phyloP scores from a whole-genome alignment of 1,140 invertebrate species.

The Atopsyche davidsoni region DNA sequence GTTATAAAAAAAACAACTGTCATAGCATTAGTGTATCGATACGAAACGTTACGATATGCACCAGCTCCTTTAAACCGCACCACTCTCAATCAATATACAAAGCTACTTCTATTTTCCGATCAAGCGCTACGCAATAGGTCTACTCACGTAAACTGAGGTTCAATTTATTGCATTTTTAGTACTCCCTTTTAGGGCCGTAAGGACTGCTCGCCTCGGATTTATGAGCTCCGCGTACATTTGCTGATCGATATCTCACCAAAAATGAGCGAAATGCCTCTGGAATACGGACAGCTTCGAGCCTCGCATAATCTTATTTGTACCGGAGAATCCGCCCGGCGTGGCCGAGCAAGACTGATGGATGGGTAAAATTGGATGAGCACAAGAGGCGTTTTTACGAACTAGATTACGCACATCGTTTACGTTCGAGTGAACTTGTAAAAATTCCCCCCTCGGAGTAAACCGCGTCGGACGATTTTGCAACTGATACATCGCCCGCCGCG shows the following conservation, averaged over 20 bases:
- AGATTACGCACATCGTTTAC: conserved; percentile 29
- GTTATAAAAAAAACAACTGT: background rate
- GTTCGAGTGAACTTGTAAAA: too few species aligned
- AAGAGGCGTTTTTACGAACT: conserved; percentile 28
- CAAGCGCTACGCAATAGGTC: too few species aligned
- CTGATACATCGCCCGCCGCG: too few species aligned
- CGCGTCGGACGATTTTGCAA: too few species aligned
- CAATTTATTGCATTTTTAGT: conserved; percentile 28
- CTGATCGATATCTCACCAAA: conserved; percentile 26
- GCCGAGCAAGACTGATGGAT: conserved; percentile 22
- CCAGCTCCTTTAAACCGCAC: too few species aligned
- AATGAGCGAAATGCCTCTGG: conserved; percentile 16
- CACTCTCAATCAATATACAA: too few species aligned
- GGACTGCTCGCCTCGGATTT: conserved; percentile 22
- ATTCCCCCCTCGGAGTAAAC: too few species aligned
- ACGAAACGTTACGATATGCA: too few species aligned
- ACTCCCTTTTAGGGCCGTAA: conserved; percentile 21
- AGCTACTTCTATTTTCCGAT: too few species aligned
- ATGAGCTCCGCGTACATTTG: conserved; percentile 20
- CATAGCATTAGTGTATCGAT: too few species aligned
- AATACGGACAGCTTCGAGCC: background rate
- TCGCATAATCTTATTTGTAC: conserved; percentile 23
- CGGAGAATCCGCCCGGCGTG: conserved; percentile 12
- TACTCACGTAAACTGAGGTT: conserved; percentile 5
- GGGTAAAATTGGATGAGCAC: conserved; percentile 29